Percentiles rank a stretch among this genome's conserved stretches.
These are phyloP conservation scores for Andrena haemorrhoa DNA, from an alignment of 2,888 invertebrate species.

Conservation along the genomic window DNA sequence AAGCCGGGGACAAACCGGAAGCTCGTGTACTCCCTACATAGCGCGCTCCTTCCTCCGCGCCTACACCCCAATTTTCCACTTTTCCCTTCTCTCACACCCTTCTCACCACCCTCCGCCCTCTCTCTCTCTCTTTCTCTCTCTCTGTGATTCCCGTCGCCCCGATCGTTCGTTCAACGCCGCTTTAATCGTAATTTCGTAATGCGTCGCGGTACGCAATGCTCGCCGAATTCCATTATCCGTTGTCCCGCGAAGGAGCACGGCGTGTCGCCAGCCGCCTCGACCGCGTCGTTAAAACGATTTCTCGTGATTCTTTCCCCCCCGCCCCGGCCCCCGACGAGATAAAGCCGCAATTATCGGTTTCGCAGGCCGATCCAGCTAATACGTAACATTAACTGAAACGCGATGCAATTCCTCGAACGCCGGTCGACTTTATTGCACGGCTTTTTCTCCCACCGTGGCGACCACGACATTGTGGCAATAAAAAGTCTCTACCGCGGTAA, in stretches of 20 bases:
- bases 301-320: slow-evolving; percentile 4
- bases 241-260: slow-evolving; percentile 21
- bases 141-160: slow-evolving; percentile 28
- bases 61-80: slow-evolving; percentile 27
- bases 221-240: slow-evolving; percentile 51
- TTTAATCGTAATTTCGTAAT: slow-evolving; percentile 62
- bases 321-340: slow-evolving; percentile 3
- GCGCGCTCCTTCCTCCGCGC: slow-evolving; percentile 34
- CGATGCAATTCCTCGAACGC: slow-evolving; percentile 47
- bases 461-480: background rate
- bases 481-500: background rate
- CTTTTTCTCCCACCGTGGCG: background rate
- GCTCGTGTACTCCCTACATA: slow-evolving; percentile 50
- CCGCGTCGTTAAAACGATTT: slow-evolving; percentile 29
- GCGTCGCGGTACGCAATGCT: slow-evolving; percentile 48
- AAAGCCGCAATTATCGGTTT: slow-evolving; percentile 57
- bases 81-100: slow-evolving; percentile 31
- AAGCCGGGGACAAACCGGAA: slow-evolving; percentile 79
- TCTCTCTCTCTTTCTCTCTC: background rate
- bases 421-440: slow-evolving; percentile 1
- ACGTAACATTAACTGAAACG: slow-evolving; percentile 49
- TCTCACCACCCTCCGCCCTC: background rate
- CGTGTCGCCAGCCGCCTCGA: slow-evolving; percentile 5
- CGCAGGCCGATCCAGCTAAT: slow-evolving; percentile 52
- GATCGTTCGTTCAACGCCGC: slow-evolving; percentile 25